Conservation (phyloP, 1,140 invertebrate species). For the Dufourea novaeangliae region DNA sequence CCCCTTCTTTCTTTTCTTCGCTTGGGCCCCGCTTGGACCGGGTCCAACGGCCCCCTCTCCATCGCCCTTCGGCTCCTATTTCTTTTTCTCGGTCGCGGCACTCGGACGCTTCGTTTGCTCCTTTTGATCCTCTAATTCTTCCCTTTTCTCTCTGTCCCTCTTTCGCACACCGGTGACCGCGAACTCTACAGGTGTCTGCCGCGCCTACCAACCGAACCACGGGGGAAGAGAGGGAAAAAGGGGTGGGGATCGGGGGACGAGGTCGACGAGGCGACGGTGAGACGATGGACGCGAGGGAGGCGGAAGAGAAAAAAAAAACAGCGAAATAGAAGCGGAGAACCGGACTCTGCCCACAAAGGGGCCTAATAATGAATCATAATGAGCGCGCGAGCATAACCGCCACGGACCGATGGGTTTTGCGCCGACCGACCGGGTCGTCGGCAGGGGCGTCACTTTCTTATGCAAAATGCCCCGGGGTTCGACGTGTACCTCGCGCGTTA, state of each 20-base stretch:
- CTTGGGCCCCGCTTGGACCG: slow-evolving; percentile 13
- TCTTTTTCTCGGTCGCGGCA: slow-evolving; percentile 51
- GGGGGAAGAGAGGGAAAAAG: slow-evolving; percentile 10
- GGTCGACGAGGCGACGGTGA: slow-evolving; percentile 14
- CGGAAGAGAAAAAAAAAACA: slow-evolving; percentile 63
- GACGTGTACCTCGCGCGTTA: slow-evolving; percentile 41
- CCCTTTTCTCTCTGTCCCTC: slow-evolving; percentile 26
- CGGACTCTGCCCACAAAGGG: slow-evolving; percentile 72
- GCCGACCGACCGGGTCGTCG: slow-evolving; percentile 17
- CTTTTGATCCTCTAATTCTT: slow-evolving; percentile 66
- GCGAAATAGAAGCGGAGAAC: slow-evolving; percentile 67
- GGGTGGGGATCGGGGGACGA: slow-evolving; percentile 11
- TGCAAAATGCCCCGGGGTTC: slow-evolving; percentile 62
- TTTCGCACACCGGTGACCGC: slow-evolving; percentile 45
- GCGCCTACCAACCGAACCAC: slow-evolving; percentile 59
- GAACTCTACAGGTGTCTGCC: slow-evolving; percentile 69
- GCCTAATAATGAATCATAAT: slow-evolving; percentile 77
- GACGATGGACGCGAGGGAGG: slow-evolving; percentile 32
- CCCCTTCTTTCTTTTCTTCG: slow-evolving; percentile 25
- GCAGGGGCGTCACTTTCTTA: slow-evolving; percentile 71
- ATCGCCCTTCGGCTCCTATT: slow-evolving; percentile 24
- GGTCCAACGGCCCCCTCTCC: not conserved
- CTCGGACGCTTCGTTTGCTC: slow-evolving; percentile 61
- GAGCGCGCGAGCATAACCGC: slow-evolving; percentile 59
- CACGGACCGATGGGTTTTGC: slow-evolving; percentile 58